Conservation (phyloP, 1,140 invertebrate species). For the Macrocentrus cingulum region DNA sequence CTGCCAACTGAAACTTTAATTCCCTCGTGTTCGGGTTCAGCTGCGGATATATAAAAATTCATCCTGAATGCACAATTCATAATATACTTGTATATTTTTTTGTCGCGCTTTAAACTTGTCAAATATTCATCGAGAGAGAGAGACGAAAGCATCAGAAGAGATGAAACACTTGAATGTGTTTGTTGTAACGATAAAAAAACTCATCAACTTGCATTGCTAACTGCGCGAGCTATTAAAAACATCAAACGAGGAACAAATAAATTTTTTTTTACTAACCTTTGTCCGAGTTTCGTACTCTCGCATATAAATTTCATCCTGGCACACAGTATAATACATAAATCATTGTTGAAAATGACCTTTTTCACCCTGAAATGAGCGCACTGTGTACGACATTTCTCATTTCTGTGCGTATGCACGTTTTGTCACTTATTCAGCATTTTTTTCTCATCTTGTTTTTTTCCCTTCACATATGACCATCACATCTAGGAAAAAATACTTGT, state of each 20-base stretch:
- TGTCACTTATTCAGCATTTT: slow-evolving; percentile 8
- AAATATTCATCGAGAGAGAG: slow-evolving; percentile 2
- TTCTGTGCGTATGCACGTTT: slow-evolving; percentile 4
- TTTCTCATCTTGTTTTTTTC: slow-evolving; percentile 9
- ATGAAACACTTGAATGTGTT: background rate
- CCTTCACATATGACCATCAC: background rate
- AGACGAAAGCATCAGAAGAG: background rate
- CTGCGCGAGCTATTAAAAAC: no score
- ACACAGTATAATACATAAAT: slow-evolving; percentile 15
- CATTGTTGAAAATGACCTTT: slow-evolving; percentile 9
- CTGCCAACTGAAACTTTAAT: slow-evolving; percentile 20
- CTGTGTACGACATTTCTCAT: slow-evolving; percentile 15
- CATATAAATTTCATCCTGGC: slow-evolving; percentile 7
- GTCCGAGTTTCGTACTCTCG: background rate
- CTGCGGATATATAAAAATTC: background rate
- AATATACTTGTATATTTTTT: slow-evolving; percentile 19
- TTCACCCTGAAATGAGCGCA: background rate
- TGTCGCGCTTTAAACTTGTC: slow-evolving; percentile 5
- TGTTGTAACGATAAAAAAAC: background rate
- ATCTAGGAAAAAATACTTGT: no score
- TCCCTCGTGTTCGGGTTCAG: background rate
- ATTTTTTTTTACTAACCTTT: no score
- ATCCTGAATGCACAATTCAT: background rate
- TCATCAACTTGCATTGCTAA: background rate
- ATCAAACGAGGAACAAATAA: background rate